Evolutionary conservation across 2,888 invertebrate species (phyloP).

Genomic region (Drosophila lutescens): DNA sequence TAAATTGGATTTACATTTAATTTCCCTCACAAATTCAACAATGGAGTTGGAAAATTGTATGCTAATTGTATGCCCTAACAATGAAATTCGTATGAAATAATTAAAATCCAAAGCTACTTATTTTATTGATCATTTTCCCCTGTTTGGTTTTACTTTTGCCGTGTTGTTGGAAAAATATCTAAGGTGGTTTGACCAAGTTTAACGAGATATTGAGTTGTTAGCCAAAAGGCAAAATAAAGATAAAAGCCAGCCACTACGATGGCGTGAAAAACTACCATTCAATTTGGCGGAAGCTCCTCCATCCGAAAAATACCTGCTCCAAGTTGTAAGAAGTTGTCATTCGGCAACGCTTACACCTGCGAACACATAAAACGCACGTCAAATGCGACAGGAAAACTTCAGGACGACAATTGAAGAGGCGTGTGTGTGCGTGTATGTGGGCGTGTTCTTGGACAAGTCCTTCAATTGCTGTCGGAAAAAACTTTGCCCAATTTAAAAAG

Average conservation of each 20-base stretch:
- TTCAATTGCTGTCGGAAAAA: slow-evolving; percentile 44
- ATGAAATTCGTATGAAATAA: background rate
- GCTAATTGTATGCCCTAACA: background rate
- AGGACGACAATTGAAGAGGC: slow-evolving; percentile 68
- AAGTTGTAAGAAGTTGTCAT: slow-evolving; percentile 35
- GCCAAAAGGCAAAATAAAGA: slow-evolving; percentile 13
- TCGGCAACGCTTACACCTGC: slow-evolving; percentile 17
- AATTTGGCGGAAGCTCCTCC: slow-evolving; percentile 19
- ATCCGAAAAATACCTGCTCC: slow-evolving; percentile 24
- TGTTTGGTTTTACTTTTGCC: background rate
- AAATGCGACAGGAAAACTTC: slow-evolving; percentile 63
- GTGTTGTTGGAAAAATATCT: background rate
- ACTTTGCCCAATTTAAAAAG: slow-evolving; percentile 35
- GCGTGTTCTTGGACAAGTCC: slow-evolving; percentile 41
- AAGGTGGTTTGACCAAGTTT: slow-evolving; percentile 2
- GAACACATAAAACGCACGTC: slow-evolving; percentile 46
- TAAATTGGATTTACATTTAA: too few species aligned
- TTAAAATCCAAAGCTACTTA: too few species aligned
- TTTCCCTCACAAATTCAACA: too few species aligned
- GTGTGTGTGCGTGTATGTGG: slow-evolving; percentile 36
- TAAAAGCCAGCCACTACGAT: slow-evolving; percentile 11
- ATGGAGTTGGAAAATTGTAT: background rate
- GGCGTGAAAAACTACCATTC: slow-evolving; percentile 28
- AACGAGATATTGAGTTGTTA: slow-evolving; percentile 20
- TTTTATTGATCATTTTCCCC: too few species aligned